These are phyloP conservation scores for Struthio camelus DNA, from an alignment of 2,113 vertebrate genomes.

Conservation along the genomic window DNA sequence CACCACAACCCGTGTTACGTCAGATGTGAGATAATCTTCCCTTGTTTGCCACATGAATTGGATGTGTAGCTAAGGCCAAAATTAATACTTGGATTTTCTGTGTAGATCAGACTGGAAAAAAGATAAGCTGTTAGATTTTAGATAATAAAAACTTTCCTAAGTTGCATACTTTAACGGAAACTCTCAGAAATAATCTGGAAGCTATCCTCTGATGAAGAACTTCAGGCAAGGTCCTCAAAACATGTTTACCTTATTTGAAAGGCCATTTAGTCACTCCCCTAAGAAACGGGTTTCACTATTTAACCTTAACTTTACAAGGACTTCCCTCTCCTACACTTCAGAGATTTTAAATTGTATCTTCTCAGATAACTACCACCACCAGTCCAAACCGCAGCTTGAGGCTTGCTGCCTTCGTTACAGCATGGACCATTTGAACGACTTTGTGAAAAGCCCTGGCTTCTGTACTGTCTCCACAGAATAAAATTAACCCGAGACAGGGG, in stretches of 20 bases:
- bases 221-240: neutral
- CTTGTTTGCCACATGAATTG: neutral
- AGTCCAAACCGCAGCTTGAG: neutral
- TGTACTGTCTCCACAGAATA: neutral
- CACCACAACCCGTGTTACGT: neutral
- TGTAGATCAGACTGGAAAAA: neutral
- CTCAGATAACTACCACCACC: neutral
- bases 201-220: neutral
- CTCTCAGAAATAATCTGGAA: neutral
- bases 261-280: neutral
- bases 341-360: neutral
- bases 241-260: neutral
- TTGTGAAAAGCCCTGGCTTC: neutral
- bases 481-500: neutral
- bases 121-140: neutral
- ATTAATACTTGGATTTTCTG: neutral
- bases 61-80: neutral
- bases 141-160: neutral
- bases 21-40: neutral
- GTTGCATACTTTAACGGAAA: neutral
- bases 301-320: slow-evolving; percentile 22
- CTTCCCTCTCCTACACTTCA: neutral
- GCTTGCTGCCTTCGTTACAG: neutral
- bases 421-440: neutral
- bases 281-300: neutral